These are phyloP conservation scores for Myrmecophaga tridactyla DNA, from an alignment of 2,113 vertebrate species.

Conservation along the genomic window DNA sequence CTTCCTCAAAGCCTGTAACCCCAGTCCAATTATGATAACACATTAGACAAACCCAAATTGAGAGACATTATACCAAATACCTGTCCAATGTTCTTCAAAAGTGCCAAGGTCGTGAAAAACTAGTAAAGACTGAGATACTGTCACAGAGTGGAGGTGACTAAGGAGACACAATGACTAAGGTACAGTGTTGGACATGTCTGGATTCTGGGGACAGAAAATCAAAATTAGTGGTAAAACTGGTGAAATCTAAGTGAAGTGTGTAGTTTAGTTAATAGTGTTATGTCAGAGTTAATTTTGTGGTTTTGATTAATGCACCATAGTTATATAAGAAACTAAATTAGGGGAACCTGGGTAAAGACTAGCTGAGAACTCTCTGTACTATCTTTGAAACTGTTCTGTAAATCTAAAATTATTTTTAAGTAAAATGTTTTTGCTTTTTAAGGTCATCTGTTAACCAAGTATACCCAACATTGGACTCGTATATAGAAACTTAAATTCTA, in stretches of 20 bases:
- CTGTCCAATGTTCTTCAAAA: background rate
- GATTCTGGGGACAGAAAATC: background rate
- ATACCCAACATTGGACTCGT: background rate
- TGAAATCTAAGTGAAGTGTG: background rate
- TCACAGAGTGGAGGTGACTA: background rate
- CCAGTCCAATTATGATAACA: background rate
- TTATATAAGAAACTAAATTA: slow-evolving; percentile 24
- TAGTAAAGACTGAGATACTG: background rate
- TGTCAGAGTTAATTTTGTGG: slow-evolving; percentile 15
- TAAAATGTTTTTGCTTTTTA: background rate
- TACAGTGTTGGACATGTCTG: background rate
- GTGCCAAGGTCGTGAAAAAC: background rate
- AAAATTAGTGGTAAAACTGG: background rate
- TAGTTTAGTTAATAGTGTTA: background rate
- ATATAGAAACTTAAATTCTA: slow-evolving; percentile 52
- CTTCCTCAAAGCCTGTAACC: background rate
- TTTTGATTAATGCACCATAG: background rate
- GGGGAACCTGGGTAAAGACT: background rate
- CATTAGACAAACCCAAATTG: background rate
- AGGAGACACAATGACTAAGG: background rate
- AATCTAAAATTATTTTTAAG: slow-evolving; percentile 49
- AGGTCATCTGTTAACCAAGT: background rate
- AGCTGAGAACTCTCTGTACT: background rate
- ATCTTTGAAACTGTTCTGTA: background rate
- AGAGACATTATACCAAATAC: background rate